phyloP scores from a whole-genome alignment of 1,140 invertebrate species.

The Coenobita brevimanus region DNA sequence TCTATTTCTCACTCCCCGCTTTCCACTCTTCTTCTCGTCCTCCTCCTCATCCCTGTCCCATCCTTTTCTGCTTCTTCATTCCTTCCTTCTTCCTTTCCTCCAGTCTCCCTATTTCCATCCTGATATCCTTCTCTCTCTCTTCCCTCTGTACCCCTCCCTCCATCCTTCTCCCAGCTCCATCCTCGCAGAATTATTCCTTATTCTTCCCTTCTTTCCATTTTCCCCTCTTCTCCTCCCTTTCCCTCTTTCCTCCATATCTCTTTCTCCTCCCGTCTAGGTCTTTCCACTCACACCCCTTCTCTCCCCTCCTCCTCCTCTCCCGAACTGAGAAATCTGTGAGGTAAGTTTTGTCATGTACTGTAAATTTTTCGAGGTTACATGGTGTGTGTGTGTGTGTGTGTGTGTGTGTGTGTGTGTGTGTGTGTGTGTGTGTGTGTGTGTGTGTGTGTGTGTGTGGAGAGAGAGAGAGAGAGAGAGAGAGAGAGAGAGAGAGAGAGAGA shows the following conservation, averaged over 20 bases:
- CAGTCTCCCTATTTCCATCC: not conserved
- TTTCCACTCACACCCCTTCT: too few relatives aligned
- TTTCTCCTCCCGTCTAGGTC: not conserved
- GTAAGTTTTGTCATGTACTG: too few relatives aligned
- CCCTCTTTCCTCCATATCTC: not conserved
- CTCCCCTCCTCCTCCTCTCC: too few relatives aligned
- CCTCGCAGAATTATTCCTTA: not conserved
- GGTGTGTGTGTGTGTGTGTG: too few relatives aligned
- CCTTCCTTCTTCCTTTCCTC: not conserved
- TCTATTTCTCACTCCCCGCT: not conserved
- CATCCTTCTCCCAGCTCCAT: not conserved
- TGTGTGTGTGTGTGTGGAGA: not conserved
- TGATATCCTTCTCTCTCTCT: not conserved
- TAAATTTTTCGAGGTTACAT: too few relatives aligned
- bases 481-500: slow-evolving; percentile 13
- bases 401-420: too few relatives aligned
- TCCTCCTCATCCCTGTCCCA: not conserved
- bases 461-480: slow-evolving; percentile 44
- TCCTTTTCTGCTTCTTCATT: not conserved
- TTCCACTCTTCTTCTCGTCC: not conserved
- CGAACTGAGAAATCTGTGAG: too few relatives aligned
- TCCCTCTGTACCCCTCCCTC: not conserved
- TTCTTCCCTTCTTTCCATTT: not conserved
- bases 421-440: too few relatives aligned
- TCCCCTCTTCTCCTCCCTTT: not conserved